These are phyloP conservation scores for Liposcelis brunnea DNA, from an alignment of 2,888 invertebrate genomes.

Conservation along the genomic window DNA sequence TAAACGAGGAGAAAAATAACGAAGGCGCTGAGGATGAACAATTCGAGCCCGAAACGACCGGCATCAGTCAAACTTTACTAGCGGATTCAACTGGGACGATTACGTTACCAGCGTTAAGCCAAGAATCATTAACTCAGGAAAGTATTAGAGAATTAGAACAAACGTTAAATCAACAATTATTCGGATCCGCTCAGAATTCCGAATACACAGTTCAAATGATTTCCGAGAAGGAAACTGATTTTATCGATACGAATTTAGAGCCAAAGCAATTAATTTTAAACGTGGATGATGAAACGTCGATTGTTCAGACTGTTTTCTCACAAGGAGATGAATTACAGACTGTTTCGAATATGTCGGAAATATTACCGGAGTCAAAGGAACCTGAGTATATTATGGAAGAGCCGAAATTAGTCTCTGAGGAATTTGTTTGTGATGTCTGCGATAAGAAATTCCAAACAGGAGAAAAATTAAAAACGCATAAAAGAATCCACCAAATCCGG, in stretches of 20 bases:
- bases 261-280: no score
- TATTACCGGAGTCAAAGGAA: no score
- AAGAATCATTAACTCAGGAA: conserved; percentile 25
- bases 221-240: neutral
- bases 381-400: no score
- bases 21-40: conserved; percentile 11
- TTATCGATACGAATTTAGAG: neutral
- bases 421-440: conserved; percentile 24
- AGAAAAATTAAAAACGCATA: conserved; percentile 29
- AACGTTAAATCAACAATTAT: conserved; percentile 26
- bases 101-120: conserved; percentile 23
- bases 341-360: no score
- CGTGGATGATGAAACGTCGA: no score
- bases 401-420: neutral
- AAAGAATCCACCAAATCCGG: conserved; percentile 27
- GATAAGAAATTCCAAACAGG: conserved; percentile 28
- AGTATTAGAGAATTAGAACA: conserved; percentile 27
- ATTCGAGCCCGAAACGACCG: conserved; percentile 19
- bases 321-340: no score
- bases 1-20: neutral
- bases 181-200: no score
- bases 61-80: conserved; percentile 23
- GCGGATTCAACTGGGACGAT: conserved; percentile 26
- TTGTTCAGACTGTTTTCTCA: no score
- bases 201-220: neutral